Evolutionary conservation across 2,113 vertebrate species (phyloP).

Genomic region (Rostratula benghalensis): DNA sequence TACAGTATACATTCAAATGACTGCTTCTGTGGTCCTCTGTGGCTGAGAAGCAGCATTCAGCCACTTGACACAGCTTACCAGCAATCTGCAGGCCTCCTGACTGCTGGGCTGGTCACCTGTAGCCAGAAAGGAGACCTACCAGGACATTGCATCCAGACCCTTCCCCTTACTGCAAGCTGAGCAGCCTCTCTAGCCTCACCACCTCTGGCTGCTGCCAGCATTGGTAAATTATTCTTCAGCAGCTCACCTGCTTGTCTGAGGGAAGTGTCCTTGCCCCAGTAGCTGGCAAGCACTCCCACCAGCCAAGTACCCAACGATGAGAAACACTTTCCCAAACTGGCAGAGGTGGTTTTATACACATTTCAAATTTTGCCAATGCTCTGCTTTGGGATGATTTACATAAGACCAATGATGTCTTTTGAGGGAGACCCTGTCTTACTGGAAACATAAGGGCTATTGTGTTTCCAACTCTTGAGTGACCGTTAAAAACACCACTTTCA

Average conservation of each 20-base stretch:
- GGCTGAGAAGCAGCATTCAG: background rate
- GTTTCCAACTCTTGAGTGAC: background rate
- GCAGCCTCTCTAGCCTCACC: background rate
- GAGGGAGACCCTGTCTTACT: background rate
- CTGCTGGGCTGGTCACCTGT: background rate
- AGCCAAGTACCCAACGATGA: background rate
- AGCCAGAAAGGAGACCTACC: background rate
- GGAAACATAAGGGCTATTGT: background rate
- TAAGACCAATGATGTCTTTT: background rate
- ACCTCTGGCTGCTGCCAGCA: background rate
- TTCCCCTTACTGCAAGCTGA: background rate
- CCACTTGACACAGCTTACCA: background rate
- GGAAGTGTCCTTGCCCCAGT: background rate
- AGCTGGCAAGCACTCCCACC: background rate
- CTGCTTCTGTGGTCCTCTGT: background rate
- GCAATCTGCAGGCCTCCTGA: background rate
- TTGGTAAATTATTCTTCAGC: background rate
- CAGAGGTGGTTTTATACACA: background rate
- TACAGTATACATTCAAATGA: accelerated
- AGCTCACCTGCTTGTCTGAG: background rate
- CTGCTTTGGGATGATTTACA: background rate
- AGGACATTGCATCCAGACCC: background rate
- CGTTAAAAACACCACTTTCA: background rate
- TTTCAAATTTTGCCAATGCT: background rate
- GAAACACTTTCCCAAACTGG: background rate